phyloP scores from a whole-genome alignment of 2,113 vertebrate genomes.

The Thomomys bottae region DNA sequence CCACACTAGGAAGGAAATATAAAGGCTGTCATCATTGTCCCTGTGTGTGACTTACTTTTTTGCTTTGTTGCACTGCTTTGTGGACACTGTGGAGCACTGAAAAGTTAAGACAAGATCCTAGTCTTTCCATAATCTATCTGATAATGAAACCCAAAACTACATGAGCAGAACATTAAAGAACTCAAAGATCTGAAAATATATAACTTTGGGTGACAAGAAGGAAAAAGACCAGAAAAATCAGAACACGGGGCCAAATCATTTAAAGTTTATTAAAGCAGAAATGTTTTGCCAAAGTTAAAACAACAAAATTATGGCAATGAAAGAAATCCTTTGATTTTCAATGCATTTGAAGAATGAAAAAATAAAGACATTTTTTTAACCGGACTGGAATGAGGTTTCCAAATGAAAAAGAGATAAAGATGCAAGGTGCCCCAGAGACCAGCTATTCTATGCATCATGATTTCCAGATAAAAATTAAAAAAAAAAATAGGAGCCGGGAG shows the following conservation, averaged over 20 bases:
- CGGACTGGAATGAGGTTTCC: slow-evolving; percentile 10
- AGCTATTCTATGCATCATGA: background rate
- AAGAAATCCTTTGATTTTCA: background rate
- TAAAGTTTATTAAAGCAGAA: background rate
- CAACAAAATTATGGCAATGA: background rate
- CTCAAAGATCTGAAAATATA: background rate
- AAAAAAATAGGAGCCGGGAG: no score
- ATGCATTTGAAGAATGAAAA: background rate
- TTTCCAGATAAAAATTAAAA: slow-evolving; percentile 3
- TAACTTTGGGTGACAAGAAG: background rate
- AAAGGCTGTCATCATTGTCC: background rate
- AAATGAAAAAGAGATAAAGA: background rate
- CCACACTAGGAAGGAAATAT: background rate
- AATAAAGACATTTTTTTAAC: background rate
- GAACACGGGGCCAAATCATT: background rate
- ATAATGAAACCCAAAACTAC: background rate
- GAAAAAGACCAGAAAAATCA: background rate
- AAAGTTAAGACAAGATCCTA: background rate
- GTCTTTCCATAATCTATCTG: background rate
- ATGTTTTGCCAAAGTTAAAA: no score
- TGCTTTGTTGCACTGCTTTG: background rate
- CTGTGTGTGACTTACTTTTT: background rate
- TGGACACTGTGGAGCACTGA: background rate
- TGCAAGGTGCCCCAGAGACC: background rate
- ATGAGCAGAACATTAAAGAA: background rate